Base-by-base conservation (phyloP, 2,797 vertebrate genomes). In the Pangasius larnaudii region DNA sequence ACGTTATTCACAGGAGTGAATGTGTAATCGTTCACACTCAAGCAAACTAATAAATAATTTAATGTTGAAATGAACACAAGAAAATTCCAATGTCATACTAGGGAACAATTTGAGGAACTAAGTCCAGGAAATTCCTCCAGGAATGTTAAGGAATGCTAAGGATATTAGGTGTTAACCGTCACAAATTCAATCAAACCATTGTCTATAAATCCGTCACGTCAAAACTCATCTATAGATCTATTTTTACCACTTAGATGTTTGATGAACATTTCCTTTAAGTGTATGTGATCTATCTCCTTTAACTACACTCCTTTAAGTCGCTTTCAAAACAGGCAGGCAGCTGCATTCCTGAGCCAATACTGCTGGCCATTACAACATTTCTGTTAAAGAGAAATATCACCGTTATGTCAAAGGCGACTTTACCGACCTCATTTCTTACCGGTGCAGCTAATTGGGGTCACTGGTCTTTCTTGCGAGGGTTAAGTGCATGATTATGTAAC, bases 371-470 rank as follows among this genome's bases (percentile, higher is more conserved):
- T 84, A 63, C 85, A 30, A 46, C 84, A 59, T 30, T 46, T 85
- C 56, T 80, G 30, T 72, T 85, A 74, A 78, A 82, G 90, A 88
- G 59, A 92, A 90, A 92, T n/a, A 81, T 88, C 84, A 77, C 56
- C 79, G 63, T 65, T 87, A 80, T 89, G 87, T 63, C 74, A 86
- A 75, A 80, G 72, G 77, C 63, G 59, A 65, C 58, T 74, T 22
- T 6, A 59, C 75, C 33, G 89, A 84, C 91, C 69, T 84, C 18
- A 71, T 80, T 82, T 82, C 84, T 75, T 14, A 46, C 42, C 27
- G 18, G 42, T 79, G 46, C 63, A 84, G 72, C 89, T 91, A 91
- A 53, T 84, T 85, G 74, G 33, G 85, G 49, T 74, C 30, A 36
- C 13, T 78, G 87, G 22, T 58, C 42, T 81, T 63, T 49, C 36